These are phyloP conservation scores for Acanthopagrus latus DNA, from an alignment of 2,797 vertebrate genomes.

Conservation along the genomic window DNA sequence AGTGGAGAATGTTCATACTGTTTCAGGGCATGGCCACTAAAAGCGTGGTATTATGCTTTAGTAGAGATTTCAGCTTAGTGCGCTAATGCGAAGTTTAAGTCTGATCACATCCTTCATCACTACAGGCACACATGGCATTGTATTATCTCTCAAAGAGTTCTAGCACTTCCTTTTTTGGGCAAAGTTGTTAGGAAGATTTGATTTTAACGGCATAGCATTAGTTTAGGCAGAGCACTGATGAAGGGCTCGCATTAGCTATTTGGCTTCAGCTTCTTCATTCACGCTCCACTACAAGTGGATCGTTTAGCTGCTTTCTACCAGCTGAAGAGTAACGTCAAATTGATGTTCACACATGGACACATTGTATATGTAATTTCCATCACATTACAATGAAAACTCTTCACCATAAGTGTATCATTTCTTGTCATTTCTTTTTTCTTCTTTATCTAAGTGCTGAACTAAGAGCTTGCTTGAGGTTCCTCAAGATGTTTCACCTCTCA, in stretches of 20 bases:
- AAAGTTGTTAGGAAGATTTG: neutral
- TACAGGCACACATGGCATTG: neutral
- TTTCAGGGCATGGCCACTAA: slow-evolving; percentile 11
- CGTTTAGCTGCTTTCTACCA: neutral
- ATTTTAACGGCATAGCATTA: neutral
- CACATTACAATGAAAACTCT: too few relatives aligned
- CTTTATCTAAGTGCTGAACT: too few relatives aligned
- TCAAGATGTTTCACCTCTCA: too few relatives aligned
- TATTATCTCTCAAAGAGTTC: neutral
- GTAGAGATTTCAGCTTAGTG: slow-evolving; percentile 36
- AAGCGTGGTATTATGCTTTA: slow-evolving; percentile 14
- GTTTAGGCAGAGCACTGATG: neutral
- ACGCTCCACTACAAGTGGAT: neutral
- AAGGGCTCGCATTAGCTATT: neutral
- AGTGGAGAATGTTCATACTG: slow-evolving; percentile 29
- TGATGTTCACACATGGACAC: neutral
- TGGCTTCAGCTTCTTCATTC: neutral
- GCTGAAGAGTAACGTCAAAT: neutral
- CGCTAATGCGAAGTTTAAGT: slow-evolving; percentile 28
- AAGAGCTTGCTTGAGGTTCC: too few relatives aligned
- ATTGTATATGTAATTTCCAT: too few relatives aligned
- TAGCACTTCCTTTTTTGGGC: neutral
- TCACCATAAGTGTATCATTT: too few relatives aligned
- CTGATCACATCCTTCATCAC: slow-evolving; percentile 24
- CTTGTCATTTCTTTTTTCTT: too few relatives aligned